Evolutionary conservation across 1,140 invertebrate species (phyloP).

Genomic region (Brachystomella parvula): DNA sequence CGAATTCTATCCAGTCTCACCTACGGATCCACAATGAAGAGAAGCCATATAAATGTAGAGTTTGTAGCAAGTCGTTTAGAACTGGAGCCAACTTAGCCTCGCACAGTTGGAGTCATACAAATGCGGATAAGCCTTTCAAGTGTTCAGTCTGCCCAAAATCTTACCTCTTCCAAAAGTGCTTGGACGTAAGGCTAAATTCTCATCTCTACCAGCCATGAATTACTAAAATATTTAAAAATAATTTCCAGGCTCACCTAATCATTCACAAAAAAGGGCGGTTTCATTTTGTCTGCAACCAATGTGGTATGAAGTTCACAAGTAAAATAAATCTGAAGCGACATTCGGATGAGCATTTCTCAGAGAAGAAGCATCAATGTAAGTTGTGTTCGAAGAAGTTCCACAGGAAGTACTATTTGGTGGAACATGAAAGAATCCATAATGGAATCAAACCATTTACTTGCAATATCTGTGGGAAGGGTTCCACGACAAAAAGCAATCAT

Average conservation of each 20-base stretch:
- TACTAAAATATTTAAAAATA: not conserved
- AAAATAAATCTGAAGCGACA: conserved; percentile 75
- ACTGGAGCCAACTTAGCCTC: conserved; percentile 82
- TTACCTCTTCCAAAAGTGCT: conserved; percentile 55
- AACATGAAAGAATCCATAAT: conserved; percentile 75
- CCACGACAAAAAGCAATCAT: conserved; percentile 77
- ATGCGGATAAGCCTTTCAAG: conserved; percentile 73
- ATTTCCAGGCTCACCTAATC: conserved; percentile 32
- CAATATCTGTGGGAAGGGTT: conserved; percentile 76
- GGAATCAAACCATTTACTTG: conserved; percentile 73
- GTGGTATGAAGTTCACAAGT: conserved; percentile 80
- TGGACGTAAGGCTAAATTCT: conserved; percentile 27
- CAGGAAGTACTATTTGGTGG: conserved; percentile 74
- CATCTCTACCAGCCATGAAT: not conserved
- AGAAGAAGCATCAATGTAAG: conserved; percentile 78
- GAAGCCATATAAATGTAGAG: conserved; percentile 63
- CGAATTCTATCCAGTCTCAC: conserved; percentile 40
- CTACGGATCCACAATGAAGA: conserved; percentile 55
- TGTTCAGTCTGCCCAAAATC: conserved; percentile 67
- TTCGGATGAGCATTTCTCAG: conserved; percentile 78
- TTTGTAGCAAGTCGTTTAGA: conserved; percentile 74
- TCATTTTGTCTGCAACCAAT: conserved; percentile 78
- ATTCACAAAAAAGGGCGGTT: conserved; percentile 31
- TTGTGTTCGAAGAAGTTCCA: conserved; percentile 80
- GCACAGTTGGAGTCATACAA: conserved; percentile 81